Base-by-base conservation (phyloP, 1,140 invertebrate genomes). In the Cydia fagiglandana region DNA sequence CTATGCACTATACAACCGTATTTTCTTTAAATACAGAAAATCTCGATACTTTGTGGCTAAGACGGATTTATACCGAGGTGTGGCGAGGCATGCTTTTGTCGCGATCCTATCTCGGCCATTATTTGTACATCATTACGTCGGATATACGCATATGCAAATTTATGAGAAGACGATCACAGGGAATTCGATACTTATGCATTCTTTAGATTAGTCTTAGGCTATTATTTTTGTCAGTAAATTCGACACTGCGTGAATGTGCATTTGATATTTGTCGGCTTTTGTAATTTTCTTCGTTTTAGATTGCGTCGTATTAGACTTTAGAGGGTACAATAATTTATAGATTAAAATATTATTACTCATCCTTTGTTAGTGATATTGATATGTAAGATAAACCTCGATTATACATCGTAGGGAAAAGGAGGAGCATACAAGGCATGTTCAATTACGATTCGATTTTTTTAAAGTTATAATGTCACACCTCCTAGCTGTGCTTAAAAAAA, bases 121-220 rank as follows among this genome's bases (percentile, higher is more conserved):
- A 79, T 79, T 79, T 79, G 78, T 79, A 73, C 75, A 76, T 79
- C 78, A 76, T 79, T 79, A 79, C 78, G 30, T 76, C 70, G 24
- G 64, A 76, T 74, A 76, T 76, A 73, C 78, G 53, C 61, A 53
- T 68, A 74, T 74, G 77, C 73, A 76, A 50, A 76, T 76, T 56
- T 73, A 73, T 70, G 66, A 38, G 66, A 24, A 70, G 66, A n/a
- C 64, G 20, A 64, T n/a, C 30, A 38, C 34, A 38, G 30, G 24
- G n/a, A 38, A 70, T 70, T 41, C 66, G 66, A 70, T 41, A 47
- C 45, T 3, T 47, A 20, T 41, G 66, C 15, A 45, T 70, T 70
- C 30, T 20, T 56, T n/a, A n/a, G 7, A 17, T 56, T 9, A 17
- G n/a, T n/a, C 53, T 17, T 61, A 24, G 7, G 56, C 56, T 24